Percentiles rank a stretch among this genome's conserved stretches.
phyloP scores from a whole-genome alignment of 2,113 vertebrate species.

The Cheilinus undulatus region DNA sequence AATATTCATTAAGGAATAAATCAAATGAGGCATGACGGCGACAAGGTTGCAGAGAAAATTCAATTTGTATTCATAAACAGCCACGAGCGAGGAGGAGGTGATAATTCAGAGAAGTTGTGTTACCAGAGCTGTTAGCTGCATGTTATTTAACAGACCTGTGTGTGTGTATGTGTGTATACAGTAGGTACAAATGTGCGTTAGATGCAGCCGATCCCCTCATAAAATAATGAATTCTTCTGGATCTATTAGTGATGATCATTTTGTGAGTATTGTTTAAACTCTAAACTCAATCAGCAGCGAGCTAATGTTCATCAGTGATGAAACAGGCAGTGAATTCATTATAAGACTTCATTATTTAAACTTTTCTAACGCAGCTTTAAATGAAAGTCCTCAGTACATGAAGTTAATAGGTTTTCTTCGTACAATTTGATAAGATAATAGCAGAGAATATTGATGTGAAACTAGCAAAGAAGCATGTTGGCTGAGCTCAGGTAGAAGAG shows the following conservation, averaged over 20 bases:
- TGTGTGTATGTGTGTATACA: conserved; percentile 17
- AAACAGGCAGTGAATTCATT: conserved; percentile 33
- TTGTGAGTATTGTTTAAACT: conserved; percentile 74
- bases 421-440: not conserved
- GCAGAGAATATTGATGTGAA: not conserved
- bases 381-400: conserved; percentile 39
- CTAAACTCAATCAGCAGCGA: conserved; percentile 61
- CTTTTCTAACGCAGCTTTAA: conserved; percentile 50
- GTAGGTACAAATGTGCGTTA: not conserved
- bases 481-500: not conserved
- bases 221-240: conserved; percentile 59
- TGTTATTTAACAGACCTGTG: conserved; percentile 79
- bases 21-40: conserved; percentile 84
- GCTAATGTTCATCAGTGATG: conserved; percentile 59
- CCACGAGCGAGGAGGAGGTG: conserved; percentile 76
- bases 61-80: conserved; percentile 85
- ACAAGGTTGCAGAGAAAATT: conserved; percentile 75
- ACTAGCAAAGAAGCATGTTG: not conserved
- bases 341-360: conserved; percentile 65
- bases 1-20: conserved; percentile 84
- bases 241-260: conserved; percentile 71
- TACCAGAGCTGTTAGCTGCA: conserved; percentile 69
- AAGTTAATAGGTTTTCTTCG: conserved; percentile 9
- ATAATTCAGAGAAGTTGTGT: conserved; percentile 80
- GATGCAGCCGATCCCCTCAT: conserved; percentile 37